phyloP scores from a whole-genome alignment of 2,797 vertebrate genomes.

The Agapornis canus region DNA sequence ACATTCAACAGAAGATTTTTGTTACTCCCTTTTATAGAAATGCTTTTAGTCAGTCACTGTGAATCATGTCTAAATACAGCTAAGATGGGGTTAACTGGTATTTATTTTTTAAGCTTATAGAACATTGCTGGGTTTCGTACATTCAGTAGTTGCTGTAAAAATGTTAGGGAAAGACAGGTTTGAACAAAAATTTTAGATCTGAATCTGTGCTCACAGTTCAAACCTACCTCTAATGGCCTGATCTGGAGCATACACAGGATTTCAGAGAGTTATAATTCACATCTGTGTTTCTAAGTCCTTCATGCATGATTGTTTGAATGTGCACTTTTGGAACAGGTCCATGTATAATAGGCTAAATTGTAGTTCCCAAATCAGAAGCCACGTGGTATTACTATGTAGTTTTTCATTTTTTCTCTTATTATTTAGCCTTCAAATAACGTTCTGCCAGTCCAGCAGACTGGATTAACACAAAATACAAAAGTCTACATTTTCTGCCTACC shows the following conservation, averaged over 20 bases:
- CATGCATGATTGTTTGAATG: conserved; percentile 36
- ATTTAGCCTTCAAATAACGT: not conserved
- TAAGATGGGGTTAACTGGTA: not conserved
- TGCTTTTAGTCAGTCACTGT: not conserved
- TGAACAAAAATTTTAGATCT: conserved; percentile 33
- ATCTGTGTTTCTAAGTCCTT: conserved; percentile 55
- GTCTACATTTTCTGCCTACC: not conserved
- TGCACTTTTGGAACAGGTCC: conserved; percentile 40
- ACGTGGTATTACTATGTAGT: conserved; percentile 16
- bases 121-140: conserved; percentile 5
- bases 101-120: not conserved
- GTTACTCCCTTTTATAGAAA: not conserved
- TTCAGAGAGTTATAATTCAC: conserved; percentile 41
- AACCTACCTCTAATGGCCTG: conserved; percentile 18
- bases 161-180: not conserved
- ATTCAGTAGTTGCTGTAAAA: conserved; percentile 22
- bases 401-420: not conserved
- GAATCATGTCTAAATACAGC: not conserved
- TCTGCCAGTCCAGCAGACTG: not conserved
- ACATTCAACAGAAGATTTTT: not conserved
- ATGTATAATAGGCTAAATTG: conserved; percentile 48
- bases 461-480: not conserved
- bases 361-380: conserved; percentile 47
- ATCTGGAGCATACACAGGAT: conserved; percentile 34
- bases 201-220: conserved; percentile 4